phyloP scores from a whole-genome alignment of 2,888 invertebrate genomes.

The Microplitis manilae region DNA sequence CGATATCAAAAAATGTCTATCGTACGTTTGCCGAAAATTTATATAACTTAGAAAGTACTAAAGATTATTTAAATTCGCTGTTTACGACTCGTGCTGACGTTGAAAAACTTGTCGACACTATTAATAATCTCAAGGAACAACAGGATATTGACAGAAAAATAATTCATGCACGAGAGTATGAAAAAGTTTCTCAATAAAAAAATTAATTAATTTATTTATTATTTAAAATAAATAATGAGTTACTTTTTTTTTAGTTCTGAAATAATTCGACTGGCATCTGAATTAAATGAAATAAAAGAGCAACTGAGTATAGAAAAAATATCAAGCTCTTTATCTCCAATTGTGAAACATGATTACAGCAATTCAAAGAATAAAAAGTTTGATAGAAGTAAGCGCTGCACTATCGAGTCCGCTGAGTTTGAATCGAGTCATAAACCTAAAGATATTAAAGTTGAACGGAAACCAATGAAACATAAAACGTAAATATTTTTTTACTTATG shows the following conservation, averaged over 20 bases:
- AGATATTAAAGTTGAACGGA: not conserved
- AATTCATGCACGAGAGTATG: slow-evolving; percentile 19
- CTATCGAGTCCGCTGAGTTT: not conserved
- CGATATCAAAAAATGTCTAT: slow-evolving; percentile 9
- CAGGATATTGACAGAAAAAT: slow-evolving; percentile 10
- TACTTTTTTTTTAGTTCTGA: slow-evolving; percentile 39
- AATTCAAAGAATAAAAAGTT: not conserved
- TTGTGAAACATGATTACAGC: not conserved
- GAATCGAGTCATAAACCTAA: not conserved
- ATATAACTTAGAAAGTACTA: not conserved
- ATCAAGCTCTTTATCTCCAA: not conserved
- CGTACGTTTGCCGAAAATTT: not conserved
- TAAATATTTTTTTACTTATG: not conserved
- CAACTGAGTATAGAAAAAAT: slow-evolving; percentile 20
- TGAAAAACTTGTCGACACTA: slow-evolving; percentile 24
- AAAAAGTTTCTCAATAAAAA: not conserved
- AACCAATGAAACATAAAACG: slow-evolving; percentile 18
- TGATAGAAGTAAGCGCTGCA: not conserved
- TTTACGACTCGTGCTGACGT: slow-evolving; percentile 8
- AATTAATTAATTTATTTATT: not conserved
- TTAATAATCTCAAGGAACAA: slow-evolving; percentile 21
- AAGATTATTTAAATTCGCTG: slow-evolving; percentile 3
- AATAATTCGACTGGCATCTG: slow-evolving; percentile 41
- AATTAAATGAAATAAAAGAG: slow-evolving; percentile 38
- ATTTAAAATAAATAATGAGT: not conserved